A percentile compares a stretch with the other conserved stretches of the same genome.
Conservation (phyloP, 1,140 invertebrate species). For the Saccostrea cuccullata region DNA sequence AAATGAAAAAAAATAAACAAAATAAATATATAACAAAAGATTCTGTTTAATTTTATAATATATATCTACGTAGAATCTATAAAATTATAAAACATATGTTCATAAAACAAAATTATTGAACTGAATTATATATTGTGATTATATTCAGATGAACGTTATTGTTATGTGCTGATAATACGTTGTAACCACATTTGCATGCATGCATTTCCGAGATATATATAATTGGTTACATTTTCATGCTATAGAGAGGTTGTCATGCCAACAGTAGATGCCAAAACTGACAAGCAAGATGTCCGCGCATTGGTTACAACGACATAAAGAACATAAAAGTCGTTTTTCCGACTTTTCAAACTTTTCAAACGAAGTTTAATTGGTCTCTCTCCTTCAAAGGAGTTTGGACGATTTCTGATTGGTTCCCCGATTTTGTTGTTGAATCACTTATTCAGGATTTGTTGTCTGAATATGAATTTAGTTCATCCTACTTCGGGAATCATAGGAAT, state of each 20-base stretch:
- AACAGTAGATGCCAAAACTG: conserved; percentile 14
- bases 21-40: background rate
- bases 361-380: background rate
- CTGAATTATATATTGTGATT: background rate
- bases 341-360: background rate
- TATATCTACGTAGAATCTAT: background rate
- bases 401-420: background rate
- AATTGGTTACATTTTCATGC: background rate
- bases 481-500: too few relatives aligned
- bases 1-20: background rate
- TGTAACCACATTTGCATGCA: background rate
- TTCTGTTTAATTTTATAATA: background rate
- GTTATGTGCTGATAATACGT: background rate
- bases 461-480: too few relatives aligned
- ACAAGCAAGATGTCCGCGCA: conserved; percentile 25
- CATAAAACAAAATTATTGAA: background rate
- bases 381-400: background rate
- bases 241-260: background rate
- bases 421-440: background rate
- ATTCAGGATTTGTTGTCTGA: too few relatives aligned
- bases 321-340: background rate
- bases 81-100: background rate
- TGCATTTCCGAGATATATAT: conserved; percentile 8
- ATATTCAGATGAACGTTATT: background rate
- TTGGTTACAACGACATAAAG: conserved; percentile 8